Evolutionary conservation across 1,140 invertebrate species (phyloP), one percentile per base, ranked within the genome.

Genomic region (Drosophila punjabiensis): DNA sequence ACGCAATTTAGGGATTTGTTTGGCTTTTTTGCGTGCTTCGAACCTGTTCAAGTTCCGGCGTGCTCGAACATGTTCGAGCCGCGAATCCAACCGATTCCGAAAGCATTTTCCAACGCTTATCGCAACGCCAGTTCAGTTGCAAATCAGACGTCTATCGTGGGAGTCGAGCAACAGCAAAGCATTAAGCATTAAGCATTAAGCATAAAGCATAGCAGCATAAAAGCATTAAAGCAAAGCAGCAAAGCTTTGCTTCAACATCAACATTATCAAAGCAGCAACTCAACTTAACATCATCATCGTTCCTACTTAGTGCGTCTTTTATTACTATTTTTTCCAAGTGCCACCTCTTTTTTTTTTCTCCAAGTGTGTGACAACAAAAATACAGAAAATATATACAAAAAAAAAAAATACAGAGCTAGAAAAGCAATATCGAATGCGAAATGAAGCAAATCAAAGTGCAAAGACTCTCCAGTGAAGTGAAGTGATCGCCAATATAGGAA

Each of bases 81-180:
- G 55, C 3, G 20, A 10, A 39, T 14, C 20, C 55, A 30, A 32
- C 14, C 39, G 30, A 28, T 47, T 61, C 35, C 20, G 30, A 33
- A 33, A n/a, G 58, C 24, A 58, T 39, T 58, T 37, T 32, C 37
- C 32, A 43, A 20, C 37, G 55, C 64, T 66, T 62, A 63, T 66
- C 64, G 64, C 30, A 14, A 20, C 41, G 39, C 52, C 47, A 66
- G 60, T 56, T 47, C 82, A 86, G 82, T 86, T 82, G 79, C 82
- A 76, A 70, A 86, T 76, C 82, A 86, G 85, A 71, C 82, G 82
- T 86, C 79, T 86, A 79, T 76, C 76, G 82, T 82, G 82, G 78
- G 81, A 76, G 82, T 85, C 80, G 65, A 75, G 60, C 43, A 64
- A 33, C 53, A 79, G 59, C 81, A 24, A 24, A 24, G 24, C 24